Percentiles rank a stretch among this genome's conserved stretches.
phyloP scores from a whole-genome alignment of 2,113 vertebrate species.

The Dasyurus viverrinus region DNA sequence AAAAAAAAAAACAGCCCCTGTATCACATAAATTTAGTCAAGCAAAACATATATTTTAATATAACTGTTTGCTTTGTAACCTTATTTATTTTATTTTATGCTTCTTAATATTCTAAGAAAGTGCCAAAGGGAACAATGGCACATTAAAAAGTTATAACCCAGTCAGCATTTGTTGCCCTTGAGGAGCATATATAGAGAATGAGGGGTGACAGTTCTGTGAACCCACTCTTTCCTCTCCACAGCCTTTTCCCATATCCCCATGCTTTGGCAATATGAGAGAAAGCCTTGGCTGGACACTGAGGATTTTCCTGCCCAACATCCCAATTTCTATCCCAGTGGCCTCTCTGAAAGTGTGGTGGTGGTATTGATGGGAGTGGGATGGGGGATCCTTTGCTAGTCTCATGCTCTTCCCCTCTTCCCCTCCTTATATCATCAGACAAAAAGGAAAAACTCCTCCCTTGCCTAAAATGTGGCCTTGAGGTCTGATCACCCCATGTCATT shows the following conservation, averaged over 20 bases:
- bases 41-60: not conserved
- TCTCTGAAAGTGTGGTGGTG: not conserved
- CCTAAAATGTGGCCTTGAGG: slow-evolving; percentile 73
- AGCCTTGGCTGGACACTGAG: not conserved
- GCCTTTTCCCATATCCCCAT: not conserved
- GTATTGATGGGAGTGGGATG: no score
- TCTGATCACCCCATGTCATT: slow-evolving; percentile 74
- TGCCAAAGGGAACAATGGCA: not conserved
- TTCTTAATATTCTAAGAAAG: not conserved
- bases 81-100: not conserved
- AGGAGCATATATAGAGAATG: not conserved
- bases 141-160: not conserved
- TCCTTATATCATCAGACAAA: slow-evolving; percentile 11
- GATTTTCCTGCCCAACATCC: not conserved
- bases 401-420: not conserved
- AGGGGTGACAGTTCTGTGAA: not conserved
- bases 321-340: not conserved
- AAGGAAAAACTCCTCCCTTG: slow-evolving; percentile 41
- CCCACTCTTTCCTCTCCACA: not conserved
- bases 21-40: not conserved
- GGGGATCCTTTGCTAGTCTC: not conserved
- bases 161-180: not conserved
- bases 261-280: not conserved
- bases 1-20: not conserved
- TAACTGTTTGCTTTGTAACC: not conserved